These are phyloP conservation scores for Aix galericulata DNA, from an alignment of 2,113 vertebrate genomes.

Conservation along the genomic window DNA sequence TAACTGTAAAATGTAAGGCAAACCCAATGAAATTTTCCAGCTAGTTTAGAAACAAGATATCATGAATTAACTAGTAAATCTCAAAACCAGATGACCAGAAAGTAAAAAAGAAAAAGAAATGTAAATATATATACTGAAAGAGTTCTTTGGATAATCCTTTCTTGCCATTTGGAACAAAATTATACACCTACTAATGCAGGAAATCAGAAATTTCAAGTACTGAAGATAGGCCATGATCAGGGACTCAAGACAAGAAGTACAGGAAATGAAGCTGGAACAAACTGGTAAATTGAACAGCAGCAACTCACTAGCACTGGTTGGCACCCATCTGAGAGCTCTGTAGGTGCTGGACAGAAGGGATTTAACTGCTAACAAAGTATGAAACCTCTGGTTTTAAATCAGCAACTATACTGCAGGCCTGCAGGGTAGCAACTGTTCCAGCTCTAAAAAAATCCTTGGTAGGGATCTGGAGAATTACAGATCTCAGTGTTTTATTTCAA, in stretches of 20 bases:
- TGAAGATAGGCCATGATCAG: not conserved
- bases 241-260: not conserved
- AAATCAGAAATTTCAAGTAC: not conserved
- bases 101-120: not conserved
- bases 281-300: not conserved
- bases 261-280: not conserved
- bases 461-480: not conserved
- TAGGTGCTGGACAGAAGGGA: not conserved
- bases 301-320: not conserved
- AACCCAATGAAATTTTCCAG: not conserved
- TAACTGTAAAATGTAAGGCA: not conserved
- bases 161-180: not conserved
- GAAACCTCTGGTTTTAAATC: not conserved
- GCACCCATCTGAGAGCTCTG: not conserved
- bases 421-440: not conserved
- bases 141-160: not conserved
- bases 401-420: not conserved
- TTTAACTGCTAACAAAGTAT: not conserved
- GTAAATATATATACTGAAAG: not conserved
- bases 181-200: not conserved
- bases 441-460: not conserved
- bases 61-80: not conserved
- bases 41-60: not conserved
- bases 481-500: not conserved
- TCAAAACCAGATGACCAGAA: not conserved